Percentiles rank a stretch among this genome's conserved stretches.
Evolutionary conservation across 92 coral and sea anemone genomes (phyloP).

Genomic region (Meandrina meandrites): DNA sequence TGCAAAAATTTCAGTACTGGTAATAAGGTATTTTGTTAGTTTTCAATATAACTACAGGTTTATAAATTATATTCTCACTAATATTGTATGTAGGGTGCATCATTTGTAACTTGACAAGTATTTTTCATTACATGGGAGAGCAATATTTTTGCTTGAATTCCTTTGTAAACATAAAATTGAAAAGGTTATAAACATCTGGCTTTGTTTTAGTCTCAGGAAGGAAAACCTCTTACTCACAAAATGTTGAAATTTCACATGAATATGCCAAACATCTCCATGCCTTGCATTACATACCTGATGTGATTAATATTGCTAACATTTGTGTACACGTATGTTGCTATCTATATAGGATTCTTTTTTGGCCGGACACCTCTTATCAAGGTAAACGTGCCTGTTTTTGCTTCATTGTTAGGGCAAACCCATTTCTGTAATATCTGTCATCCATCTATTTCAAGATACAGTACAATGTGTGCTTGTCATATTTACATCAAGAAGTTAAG

Average conservation of each 20-base stretch:
- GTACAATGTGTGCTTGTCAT: neutral
- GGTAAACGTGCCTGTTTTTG: slow-evolving; percentile 42
- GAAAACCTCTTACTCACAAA: too few relatives aligned
- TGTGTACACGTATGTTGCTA: neutral
- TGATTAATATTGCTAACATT: neutral
- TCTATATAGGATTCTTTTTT: slow-evolving; percentile 81
- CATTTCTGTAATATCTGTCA: neutral
- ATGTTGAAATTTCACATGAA: too few relatives aligned
- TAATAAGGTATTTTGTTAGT: neutral
- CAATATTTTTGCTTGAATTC: too few relatives aligned
- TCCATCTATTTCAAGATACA: neutral
- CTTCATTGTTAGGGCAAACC: neutral
- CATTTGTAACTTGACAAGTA: neutral
- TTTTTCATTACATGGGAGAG: too few relatives aligned
- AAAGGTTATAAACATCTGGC: too few relatives aligned
- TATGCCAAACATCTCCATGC: too few relatives aligned
- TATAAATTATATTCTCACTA: too few relatives aligned
- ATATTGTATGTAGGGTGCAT: neutral
- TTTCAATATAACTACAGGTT: too few relatives aligned
- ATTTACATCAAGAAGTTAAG: neutral
- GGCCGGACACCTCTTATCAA: slow-evolving; percentile 96
- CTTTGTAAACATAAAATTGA: too few relatives aligned
- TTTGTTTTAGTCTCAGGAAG: too few relatives aligned
- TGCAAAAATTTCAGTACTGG: too few relatives aligned
- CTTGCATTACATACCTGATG: too few relatives aligned